Base-by-base conservation (phyloP, 2,113 vertebrate species). In the Zingel zingel region DNA sequence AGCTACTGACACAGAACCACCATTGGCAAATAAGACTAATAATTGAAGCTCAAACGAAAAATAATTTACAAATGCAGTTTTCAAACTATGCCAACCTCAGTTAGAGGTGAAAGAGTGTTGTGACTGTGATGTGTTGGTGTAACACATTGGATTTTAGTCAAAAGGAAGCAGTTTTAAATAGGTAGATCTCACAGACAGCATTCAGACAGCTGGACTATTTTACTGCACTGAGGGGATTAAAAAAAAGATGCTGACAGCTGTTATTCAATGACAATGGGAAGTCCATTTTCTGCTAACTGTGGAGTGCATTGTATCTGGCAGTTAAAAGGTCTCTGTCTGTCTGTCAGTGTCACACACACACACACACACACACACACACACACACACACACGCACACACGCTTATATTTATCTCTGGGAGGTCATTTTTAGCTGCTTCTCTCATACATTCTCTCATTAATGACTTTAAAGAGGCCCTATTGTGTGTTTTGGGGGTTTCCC, bases 221-320 rank as follows among this genome's bases (percentile, higher is more conserved):
- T 19, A 61, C 54, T 53, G 43, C 54, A 53, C 30, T 33, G 45
- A 71, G 45, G 50, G 51, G 77, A 85, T 77, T 30, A 81, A 72
- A 76, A 57, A 48, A 74, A 80, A 18, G 47, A 61, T 62, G 67
- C 83, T 81, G 66, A 81, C 78, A 76, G 27, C 21, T 53, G 53
- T 61, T 77, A 56, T 86, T 85, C 68, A 73, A 73, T 77, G 73
- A 85, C 77, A 85, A 54, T 73, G 54, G 66, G 33, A 66, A 72
- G 64, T 70, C 77, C n/a, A 54, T 54, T 78, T 81, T 81, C 62
- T 59, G 45, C 67, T 23, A 63, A 51, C 50, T 0, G 27, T 27
- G 23, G 21, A 30, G 23, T 48, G 21, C 47, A 61, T 36, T 81
- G 59, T 59, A 59, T 66, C 30, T 58, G 58, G 13, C n/a, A 39